Evolutionary conservation across 2,113 vertebrate genomes (phyloP).

Genomic region (Aphelocoma coerulescens): DNA sequence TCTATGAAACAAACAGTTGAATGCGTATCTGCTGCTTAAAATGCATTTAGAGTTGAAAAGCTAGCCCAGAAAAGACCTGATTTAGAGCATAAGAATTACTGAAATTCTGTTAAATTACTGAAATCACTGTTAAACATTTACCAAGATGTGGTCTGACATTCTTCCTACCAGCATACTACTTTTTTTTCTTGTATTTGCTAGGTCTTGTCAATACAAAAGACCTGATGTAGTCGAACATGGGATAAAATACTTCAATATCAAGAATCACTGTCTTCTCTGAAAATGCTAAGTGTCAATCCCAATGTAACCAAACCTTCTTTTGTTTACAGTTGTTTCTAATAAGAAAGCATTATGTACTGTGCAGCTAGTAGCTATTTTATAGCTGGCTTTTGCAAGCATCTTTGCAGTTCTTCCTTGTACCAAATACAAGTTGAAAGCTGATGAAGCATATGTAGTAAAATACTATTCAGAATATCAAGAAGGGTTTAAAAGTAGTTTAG

Average conservation of each 20-base stretch:
- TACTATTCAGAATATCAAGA: neutral
- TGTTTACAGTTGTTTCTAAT: constrained; percentile 34
- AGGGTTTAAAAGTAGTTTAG: neutral
- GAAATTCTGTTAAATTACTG: neutral
- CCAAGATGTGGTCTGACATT: constrained; percentile 23
- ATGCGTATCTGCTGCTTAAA: neutral
- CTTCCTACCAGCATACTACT: constrained; percentile 43
- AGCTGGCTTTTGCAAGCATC: constrained; percentile 1
- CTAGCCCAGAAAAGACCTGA: neutral
- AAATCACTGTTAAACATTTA: constrained; percentile 30
- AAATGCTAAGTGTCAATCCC: constrained; percentile 64
- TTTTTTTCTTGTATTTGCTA: constrained; percentile 69
- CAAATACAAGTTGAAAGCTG: neutral
- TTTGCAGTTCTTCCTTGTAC: neutral
- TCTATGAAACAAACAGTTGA: neutral
- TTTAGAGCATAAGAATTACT: neutral
- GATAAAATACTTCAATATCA: constrained; percentile 64
- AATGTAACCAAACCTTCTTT: constrained; percentile 15
- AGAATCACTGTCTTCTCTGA: constrained; percentile 66
- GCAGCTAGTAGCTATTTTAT: neutral
- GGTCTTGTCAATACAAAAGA: constrained; percentile 67
- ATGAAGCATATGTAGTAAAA: neutral
- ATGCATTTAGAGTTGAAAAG: neutral
- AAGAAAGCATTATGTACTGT: neutral
- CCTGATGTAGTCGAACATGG: constrained; percentile 63